Evolutionary conservation across 2,797 vertebrate genomes (phyloP).

Genomic region (Threskiornis aethiopicus): DNA sequence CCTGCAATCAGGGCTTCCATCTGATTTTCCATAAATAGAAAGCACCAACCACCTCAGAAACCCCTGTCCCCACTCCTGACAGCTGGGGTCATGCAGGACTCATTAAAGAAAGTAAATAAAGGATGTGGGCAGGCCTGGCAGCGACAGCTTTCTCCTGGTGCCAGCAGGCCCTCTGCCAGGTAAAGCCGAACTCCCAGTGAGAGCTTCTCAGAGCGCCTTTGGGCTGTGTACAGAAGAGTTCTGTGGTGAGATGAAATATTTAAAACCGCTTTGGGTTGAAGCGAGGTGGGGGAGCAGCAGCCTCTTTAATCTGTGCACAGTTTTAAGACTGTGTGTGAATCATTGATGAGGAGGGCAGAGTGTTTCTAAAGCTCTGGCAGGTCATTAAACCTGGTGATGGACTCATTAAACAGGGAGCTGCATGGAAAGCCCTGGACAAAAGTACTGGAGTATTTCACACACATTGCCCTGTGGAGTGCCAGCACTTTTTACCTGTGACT

Average conservation of each 20-base stretch:
- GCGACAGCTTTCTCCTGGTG: not conserved
- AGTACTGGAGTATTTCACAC: not conserved
- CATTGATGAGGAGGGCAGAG: slow-evolving; percentile 61
- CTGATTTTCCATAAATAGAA: not conserved
- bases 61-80: not conserved
- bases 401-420: slow-evolving; percentile 39
- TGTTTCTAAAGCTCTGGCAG: slow-evolving; percentile 56
- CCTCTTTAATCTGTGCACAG: slow-evolving; percentile 57
- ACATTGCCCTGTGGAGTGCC: not conserved
- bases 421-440: slow-evolving; percentile 1
- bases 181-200: not conserved
- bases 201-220: not conserved
- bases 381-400: slow-evolving; percentile 56
- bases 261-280: slow-evolving; percentile 54
- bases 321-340: slow-evolving; percentile 56
- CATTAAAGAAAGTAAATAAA: slow-evolving; percentile 47
- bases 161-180: slow-evolving; percentile 37
- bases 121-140: not conserved
- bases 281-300: slow-evolving; percentile 20
- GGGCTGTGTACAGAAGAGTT: slow-evolving; percentile 47
- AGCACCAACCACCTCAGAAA: not conserved
- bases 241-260: slow-evolving; percentile 61
- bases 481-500: not conserved
- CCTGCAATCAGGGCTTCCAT: not conserved
- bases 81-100: not conserved